Evolutionary conservation across 2,113 vertebrate genomes (phyloP), one percentile per base, ranked within the genome.

Genomic region (Capreolus pygargus): DNA sequence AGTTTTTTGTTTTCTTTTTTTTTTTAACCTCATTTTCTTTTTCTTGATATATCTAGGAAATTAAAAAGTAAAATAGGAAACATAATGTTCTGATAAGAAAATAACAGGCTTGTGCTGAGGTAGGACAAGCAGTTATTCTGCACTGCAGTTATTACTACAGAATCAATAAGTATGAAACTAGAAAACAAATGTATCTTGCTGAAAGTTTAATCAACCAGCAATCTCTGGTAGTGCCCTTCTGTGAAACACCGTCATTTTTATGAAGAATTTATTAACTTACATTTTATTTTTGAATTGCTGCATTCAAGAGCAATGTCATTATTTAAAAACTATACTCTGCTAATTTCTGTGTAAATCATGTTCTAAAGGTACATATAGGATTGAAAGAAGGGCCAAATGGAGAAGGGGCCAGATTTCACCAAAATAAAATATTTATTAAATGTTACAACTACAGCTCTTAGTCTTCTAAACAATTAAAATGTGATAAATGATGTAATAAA

Each of bases 251-350:
- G 91, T n/a, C 21, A 55, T 86, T 86, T 67, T 87, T 89, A 95
- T 91, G 64, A 98, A 97, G 91, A 78, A 97, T 64, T 52, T 90
- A 36, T 96, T 98, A 92, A 93, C 91, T 30, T 86, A 70, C 23
- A 27, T 55, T 91, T 94, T 91, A 93, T 67, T 91, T 96, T 86
- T 95, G 52, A 97, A 67, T 91, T 52, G 57, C 4, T 47, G 58
- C 3, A 25, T 92, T n/a, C 55, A n/a, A 93, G 25, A 88, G 0
- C 30, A 52, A 78, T 97, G 52, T 23, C 17, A 85, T 70, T 17
- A 7, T 64, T 60, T 95, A 91, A 94, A 91, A 92, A 8, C 55
- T 93, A 28, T 50, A n/a, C 5, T 11, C 47, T 81, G 90, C 52
- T 98, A 89, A 95, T 87, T 90, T 88, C 33, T 50, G 9, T 33